Evolutionary conservation across 2,113 vertebrate genomes (phyloP).

Genomic region (Cyanoramphus novaezelandiae): DNA sequence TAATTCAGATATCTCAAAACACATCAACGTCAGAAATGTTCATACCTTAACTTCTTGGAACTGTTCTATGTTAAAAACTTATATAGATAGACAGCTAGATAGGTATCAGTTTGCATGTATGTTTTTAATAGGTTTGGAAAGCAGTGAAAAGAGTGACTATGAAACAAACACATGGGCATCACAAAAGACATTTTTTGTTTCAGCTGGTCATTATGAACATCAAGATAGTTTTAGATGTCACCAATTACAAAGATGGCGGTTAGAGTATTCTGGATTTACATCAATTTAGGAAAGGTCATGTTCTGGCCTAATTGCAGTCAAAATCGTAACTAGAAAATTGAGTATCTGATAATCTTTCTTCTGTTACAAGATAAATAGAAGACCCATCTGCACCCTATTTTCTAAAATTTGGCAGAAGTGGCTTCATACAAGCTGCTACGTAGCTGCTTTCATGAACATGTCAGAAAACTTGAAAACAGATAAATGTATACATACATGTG

Average conservation of each 20-base stretch:
- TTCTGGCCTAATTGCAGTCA: background rate
- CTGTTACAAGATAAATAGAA: background rate
- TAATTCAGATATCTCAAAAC: background rate
- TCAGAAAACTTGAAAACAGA: slow-evolving; percentile 50
- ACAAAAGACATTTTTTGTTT: background rate
- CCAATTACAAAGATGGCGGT: background rate
- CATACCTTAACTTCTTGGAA: background rate
- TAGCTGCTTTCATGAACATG: background rate
- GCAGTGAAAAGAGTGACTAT: background rate
- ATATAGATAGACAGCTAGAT: background rate
- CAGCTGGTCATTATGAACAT: background rate
- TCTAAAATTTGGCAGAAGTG: slow-evolving; percentile 2
- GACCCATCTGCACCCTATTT: background rate
- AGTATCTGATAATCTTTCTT: background rate
- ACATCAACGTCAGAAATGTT: background rate
- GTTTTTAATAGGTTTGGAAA: background rate
- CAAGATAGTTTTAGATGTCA: background rate
- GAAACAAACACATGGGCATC: background rate
- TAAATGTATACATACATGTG: slow-evolving; percentile 27
- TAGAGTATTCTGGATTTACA: background rate
- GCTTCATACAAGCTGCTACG: background rate
- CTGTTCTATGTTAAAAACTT: background rate
- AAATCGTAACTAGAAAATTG: background rate
- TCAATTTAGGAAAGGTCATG: background rate
- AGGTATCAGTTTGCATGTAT: background rate